A percentile compares a stretch with the other conserved stretches of the same genome.
These are phyloP conservation scores for Enteromius trimaculatus DNA, from an alignment of 2,797 vertebrate genomes.

Conservation along the genomic window DNA sequence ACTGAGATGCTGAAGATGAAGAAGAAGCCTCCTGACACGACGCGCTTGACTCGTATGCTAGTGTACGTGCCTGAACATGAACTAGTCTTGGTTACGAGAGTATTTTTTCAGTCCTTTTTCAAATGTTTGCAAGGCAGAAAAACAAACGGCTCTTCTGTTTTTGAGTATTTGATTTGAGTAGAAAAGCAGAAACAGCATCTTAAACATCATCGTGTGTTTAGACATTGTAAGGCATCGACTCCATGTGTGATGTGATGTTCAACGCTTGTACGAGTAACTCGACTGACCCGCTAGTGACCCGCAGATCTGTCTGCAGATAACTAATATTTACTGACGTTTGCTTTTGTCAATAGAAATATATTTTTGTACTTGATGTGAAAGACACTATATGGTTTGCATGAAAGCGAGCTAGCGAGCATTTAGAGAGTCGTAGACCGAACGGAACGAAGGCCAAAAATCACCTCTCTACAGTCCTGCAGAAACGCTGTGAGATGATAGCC, in stretches of 20 bases:
- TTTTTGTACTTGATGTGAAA: constrained; percentile 79
- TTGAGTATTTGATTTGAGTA: neutral
- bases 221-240: neutral
- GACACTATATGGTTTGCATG: constrained; percentile 54
- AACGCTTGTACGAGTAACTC: constrained; percentile 9
- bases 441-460: neutral
- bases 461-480: neutral
- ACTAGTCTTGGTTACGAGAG: constrained; percentile 4
- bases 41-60: constrained; percentile 6
- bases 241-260: neutral
- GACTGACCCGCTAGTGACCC: neutral
- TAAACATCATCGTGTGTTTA: constrained; percentile 13
- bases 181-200: neutral
- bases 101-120: constrained; percentile 19
- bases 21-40: neutral
- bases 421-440: neutral
- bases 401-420: constrained; percentile 11
- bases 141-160: neutral
- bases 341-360: constrained; percentile 64
- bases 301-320: constrained; percentile 28
- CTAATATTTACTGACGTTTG: constrained; percentile 64
- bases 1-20: neutral
- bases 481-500: neutral
- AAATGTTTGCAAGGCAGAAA: constrained; percentile 27
- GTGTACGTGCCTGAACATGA: constrained; percentile 16